Base-by-base conservation (phyloP, 2,888 invertebrate genomes). In the Parelbella ahira region DNA sequence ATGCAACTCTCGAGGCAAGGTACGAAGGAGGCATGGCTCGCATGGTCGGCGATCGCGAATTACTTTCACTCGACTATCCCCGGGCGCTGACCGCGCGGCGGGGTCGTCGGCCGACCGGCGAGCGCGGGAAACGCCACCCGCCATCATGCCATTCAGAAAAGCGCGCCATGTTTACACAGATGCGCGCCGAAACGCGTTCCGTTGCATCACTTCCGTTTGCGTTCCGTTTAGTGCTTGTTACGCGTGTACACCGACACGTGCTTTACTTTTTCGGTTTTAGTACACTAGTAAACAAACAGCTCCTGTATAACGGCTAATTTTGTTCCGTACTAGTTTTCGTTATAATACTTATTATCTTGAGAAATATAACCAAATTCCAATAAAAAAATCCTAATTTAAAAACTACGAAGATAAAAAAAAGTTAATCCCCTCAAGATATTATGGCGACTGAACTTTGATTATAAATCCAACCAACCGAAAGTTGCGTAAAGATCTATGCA, bases 51-150 rank as follows among this genome's bases (percentile, higher is more conserved):
- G 77, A 54, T 81, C 77, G 84, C 84, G 82, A 86, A 86, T 84
- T 84, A 87, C 87, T 87, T 87, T 87, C 87, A 86, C 87, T 87
- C 72, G 69, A 69, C 75, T 82, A 78, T 82, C 82, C 82, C 75
- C 82, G 83, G 67, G 63, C 68, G 83, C 70, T 81, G 81, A 81
- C 82, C 82, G 81, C 65, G 68, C 64, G 65, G 58, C 65, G 66
- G 73, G 77, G 86, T 82, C 84, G 82, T 64, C 81, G 86, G 56
- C 78, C 80, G 34, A 15, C 74, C 45, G 51, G 59, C 69, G 69
- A 70, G 78, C 81, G 82, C 83, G 81, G 81, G 81, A 82, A 81
- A 78, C 78, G 73, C 75, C 30, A 38, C 29, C 37, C 52, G 63
- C 71, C 67, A 69, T 64, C 67, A 59, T 60, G 75, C 82, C 83